These are phyloP conservation scores for Pseudomyrmex flavicornis DNA, from an alignment of 1,140 invertebrate species.

Conservation along the genomic window DNA sequence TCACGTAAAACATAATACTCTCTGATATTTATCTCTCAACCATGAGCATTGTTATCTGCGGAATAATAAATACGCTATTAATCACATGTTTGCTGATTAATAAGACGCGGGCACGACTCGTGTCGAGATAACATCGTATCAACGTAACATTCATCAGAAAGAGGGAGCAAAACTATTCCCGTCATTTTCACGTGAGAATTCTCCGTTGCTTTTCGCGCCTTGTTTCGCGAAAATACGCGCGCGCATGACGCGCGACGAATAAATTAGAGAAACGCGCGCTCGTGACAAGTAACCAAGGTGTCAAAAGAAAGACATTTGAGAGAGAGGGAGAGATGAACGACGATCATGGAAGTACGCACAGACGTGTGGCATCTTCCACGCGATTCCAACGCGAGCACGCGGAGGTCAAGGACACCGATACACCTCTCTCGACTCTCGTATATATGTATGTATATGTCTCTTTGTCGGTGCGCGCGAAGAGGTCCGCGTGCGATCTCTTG, in stretches of 20 bases:
- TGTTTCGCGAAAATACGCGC: background rate
- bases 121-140: constrained; percentile 20
- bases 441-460: background rate
- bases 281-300: background rate
- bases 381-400: background rate
- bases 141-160: background rate
- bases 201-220: background rate
- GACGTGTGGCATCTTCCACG: background rate
- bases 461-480: constrained; percentile 27
- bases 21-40: constrained; percentile 15
- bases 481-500: constrained; percentile 42
- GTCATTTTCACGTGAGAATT: constrained; percentile 3
- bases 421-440: constrained; percentile 21
- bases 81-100: constrained; percentile 8
- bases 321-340: background rate
- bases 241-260: background rate
- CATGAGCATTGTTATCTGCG: constrained; percentile 5
- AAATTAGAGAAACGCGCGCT: constrained; percentile 5
- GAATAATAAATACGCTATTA: constrained; percentile 31
- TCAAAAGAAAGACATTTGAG: background rate
- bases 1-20: constrained; percentile 17
- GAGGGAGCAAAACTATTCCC: background rate
- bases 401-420: constrained; percentile 62
- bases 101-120: background rate
- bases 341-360: constrained; percentile 1